Evolutionary conservation across 2,888 invertebrate genomes (phyloP).

Genomic region (Polyommatus icarus): DNA sequence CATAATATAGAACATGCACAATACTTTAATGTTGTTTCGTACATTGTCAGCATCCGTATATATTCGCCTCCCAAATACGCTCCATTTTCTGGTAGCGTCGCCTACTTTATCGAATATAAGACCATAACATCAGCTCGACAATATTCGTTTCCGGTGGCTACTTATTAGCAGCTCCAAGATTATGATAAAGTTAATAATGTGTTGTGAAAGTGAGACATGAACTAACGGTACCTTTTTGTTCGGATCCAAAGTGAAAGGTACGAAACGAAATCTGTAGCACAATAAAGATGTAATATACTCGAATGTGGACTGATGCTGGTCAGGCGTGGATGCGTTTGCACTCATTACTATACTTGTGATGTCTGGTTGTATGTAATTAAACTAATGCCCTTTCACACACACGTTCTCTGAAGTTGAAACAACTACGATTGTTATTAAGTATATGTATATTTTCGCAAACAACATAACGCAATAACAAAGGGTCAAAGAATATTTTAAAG

Average conservation of each 20-base stretch:
- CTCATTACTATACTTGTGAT: neutral
- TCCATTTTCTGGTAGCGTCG: neutral
- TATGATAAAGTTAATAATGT: conserved; percentile 28
- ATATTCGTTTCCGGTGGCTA: neutral
- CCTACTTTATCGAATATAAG: neutral
- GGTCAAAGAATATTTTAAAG: conserved; percentile 53
- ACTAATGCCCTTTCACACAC: neutral
- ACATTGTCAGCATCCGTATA: neutral
- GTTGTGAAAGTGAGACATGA: conserved; percentile 30
- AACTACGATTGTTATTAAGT: neutral
- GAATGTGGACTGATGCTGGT: conserved; percentile 7
- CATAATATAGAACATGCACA: neutral
- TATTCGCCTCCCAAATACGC: neutral
- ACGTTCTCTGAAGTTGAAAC: neutral
- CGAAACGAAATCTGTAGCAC: conserved; percentile 29
- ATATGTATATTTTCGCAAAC: conserved; percentile 5
- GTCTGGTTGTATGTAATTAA: neutral
- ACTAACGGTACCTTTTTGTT: conserved; percentile 29
- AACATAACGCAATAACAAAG: conserved; percentile 34
- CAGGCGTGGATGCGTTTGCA: neutral
- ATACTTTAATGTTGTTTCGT: neutral
- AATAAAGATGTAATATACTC: neutral
- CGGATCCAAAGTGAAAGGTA: conserved; percentile 30
- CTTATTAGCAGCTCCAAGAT: conserved; percentile 7
- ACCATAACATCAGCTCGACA: neutral